Conservation (phyloP, 37 sponge, comb jelly and placozoan species). For the Cliona cf. orientalis region DNA sequence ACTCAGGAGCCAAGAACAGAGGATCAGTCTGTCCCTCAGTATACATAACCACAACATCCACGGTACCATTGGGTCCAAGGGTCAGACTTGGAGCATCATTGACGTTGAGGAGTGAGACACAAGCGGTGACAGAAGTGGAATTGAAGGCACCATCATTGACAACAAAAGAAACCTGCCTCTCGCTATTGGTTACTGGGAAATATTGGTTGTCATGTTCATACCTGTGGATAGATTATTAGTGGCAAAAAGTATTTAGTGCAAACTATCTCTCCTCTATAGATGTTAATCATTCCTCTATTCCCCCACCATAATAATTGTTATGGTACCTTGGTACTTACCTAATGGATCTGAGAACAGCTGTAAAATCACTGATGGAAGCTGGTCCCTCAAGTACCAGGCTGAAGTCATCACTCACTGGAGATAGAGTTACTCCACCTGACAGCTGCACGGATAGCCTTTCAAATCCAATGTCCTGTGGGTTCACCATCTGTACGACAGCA, state of each 20-base stretch:
- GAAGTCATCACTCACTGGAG: background rate
- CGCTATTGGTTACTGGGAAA: constrained; percentile 12
- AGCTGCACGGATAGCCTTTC: constrained; percentile 24
- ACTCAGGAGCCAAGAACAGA: constrained; percentile 24
- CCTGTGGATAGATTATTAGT: background rate
- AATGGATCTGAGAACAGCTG: constrained; percentile 38
- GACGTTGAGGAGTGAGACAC: constrained; percentile 10
- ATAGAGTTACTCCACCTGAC: background rate
- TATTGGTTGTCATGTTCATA: constrained; percentile 5
- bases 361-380: constrained; percentile 27
- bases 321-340: constrained; percentile 15
- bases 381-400: constrained; percentile 37
- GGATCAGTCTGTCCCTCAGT: constrained; percentile 53
- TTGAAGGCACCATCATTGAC: constrained; percentile 70
- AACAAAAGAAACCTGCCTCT: constrained; percentile 35
- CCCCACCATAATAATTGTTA: background rate
- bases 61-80: constrained; percentile 34
- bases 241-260: background rate
- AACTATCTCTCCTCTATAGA: no score
- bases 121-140: constrained; percentile 24
- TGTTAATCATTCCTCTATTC: no score
- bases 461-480: constrained; percentile 14
- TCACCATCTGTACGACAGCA: constrained; percentile 43
- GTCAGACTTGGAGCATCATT: constrained; percentile 49
- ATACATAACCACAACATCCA: constrained; percentile 61